These are phyloP conservation scores for Agrilus biguttatus DNA, from an alignment of 2,888 invertebrate genomes.

Conservation along the genomic window DNA sequence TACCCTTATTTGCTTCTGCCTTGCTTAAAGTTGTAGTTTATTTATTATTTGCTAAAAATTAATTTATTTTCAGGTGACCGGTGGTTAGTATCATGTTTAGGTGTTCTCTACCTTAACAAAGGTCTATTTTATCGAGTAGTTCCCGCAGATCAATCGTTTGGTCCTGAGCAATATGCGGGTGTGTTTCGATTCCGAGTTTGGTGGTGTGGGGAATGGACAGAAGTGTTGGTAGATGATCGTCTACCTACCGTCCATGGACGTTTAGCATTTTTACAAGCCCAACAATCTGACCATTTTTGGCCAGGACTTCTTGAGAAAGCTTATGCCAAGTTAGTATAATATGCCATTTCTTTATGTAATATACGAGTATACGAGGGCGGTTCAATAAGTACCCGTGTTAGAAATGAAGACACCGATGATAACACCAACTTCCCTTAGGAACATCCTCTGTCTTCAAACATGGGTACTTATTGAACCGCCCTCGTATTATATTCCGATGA, in stretches of 20 bases:
- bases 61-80: constrained; percentile 54
- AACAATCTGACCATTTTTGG: constrained; percentile 73
- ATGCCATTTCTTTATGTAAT: no score
- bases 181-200: constrained; percentile 80
- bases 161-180: constrained; percentile 54
- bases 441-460: no score
- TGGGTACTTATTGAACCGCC: no score
- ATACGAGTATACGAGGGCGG: no score
- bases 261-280: constrained; percentile 73
- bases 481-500: no score
- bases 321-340: constrained; percentile 64
- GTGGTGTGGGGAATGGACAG: constrained; percentile 92
- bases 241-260: constrained; percentile 78
- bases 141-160: constrained; percentile 77
- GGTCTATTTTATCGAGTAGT: constrained; percentile 84
- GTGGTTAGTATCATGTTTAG: constrained; percentile 81
- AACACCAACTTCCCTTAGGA: no score
- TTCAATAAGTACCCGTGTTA: no score
- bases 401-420: no score
- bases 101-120: constrained; percentile 69
- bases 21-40: no score
- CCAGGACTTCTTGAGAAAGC: constrained; percentile 83
- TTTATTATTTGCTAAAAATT: not conserved
- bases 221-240: constrained; percentile 78
- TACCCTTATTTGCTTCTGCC: no score